These are phyloP conservation scores for Theristicus caerulescens DNA, from an alignment of 2,113 vertebrate genomes.

Conservation along the genomic window DNA sequence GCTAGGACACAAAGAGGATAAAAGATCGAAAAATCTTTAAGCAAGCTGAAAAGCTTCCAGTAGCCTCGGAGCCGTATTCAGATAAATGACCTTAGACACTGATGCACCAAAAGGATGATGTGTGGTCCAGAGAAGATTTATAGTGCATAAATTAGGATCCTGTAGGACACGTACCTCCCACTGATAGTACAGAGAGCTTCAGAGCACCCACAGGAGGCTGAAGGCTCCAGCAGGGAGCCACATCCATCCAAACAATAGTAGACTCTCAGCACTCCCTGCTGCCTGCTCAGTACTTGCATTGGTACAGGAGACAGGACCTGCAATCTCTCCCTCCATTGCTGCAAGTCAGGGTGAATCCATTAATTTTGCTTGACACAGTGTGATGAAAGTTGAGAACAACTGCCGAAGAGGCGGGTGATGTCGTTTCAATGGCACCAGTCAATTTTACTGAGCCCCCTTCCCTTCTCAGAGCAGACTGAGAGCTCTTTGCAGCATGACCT, in stretches of 20 bases:
- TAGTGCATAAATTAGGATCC: background rate
- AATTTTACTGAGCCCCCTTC: background rate
- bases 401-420: background rate
- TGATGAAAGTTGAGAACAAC: background rate
- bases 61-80: background rate
- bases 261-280: background rate
- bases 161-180: background rate
- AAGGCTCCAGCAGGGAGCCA: background rate
- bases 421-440: background rate
- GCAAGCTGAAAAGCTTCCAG: background rate
- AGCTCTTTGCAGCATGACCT: background rate
- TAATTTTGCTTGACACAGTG: background rate
- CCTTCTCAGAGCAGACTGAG: background rate
- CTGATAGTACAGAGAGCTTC: background rate
- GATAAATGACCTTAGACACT: background rate
- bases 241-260: background rate
- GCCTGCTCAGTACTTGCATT: background rate
- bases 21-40: background rate
- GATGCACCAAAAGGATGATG: background rate
- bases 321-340: background rate
- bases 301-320: background rate
- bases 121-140: background rate
- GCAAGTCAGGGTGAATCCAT: background rate
- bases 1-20: background rate
- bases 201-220: background rate